Conservation (phyloP, 2,888 invertebrate species). For the Dichetophora obliterata region DNA sequence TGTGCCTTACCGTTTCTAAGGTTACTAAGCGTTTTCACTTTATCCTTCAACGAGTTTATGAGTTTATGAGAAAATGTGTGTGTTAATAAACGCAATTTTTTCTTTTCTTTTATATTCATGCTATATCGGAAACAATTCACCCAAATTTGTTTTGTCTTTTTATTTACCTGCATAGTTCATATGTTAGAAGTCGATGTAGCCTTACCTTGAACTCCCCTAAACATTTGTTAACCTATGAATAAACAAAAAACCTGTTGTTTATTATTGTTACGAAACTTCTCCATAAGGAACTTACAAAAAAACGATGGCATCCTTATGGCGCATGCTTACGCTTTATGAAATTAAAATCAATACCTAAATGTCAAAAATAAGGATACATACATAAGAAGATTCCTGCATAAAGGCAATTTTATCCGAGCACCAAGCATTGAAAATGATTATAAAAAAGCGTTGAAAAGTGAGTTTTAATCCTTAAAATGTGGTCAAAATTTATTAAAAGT, state of each 20-base stretch:
- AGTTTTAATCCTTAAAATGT: background rate
- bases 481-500: background rate
- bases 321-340: slow-evolving; percentile 16
- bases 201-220: too few species aligned
- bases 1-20: background rate
- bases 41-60: too few species aligned
- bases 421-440: background rate
- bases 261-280: background rate
- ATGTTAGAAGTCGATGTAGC: too few species aligned
- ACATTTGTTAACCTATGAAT: background rate
- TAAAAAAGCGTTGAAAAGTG: slow-evolving; percentile 1
- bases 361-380: slow-evolving; percentile 31
- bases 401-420: background rate
- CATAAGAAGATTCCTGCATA: background rate
- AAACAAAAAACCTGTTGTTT: slow-evolving; percentile 9
- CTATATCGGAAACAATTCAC: too few species aligned
- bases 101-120: too few species aligned
- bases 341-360: slow-evolving; percentile 13
- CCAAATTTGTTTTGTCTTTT: too few species aligned
- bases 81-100: too few species aligned
- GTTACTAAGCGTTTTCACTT: background rate
- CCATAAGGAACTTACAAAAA: background rate
- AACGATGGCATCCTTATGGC: background rate
- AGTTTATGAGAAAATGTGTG: too few species aligned
- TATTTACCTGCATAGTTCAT: too few species aligned